These are phyloP conservation scores for Siphlonurus alternatus DNA, from an alignment of 2,888 invertebrate genomes.

Conservation along the genomic window DNA sequence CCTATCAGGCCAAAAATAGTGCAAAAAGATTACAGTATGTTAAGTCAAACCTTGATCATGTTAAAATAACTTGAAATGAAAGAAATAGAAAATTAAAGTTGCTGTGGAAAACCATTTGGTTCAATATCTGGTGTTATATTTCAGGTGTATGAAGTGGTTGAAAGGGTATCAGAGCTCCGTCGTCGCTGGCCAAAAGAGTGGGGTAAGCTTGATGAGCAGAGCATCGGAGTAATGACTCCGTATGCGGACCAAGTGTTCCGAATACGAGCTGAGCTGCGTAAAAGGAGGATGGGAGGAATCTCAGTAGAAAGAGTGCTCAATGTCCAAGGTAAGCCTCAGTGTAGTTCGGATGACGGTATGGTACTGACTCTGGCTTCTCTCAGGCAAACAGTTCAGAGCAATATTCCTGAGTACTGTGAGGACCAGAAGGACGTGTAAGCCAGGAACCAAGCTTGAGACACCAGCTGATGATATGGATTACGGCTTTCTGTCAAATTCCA, in stretches of 20 bases:
- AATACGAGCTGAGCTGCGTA: slow-evolving; percentile 57
- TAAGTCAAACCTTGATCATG: too few species aligned
- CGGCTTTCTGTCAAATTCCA: slow-evolving; percentile 66
- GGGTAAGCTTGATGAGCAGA: slow-evolving; percentile 57
- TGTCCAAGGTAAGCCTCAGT: slow-evolving; percentile 44
- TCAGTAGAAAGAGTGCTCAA: slow-evolving; percentile 69
- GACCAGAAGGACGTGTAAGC: slow-evolving; percentile 51
- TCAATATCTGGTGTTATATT: too few species aligned
- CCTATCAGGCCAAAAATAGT: background rate
- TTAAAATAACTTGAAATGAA: too few species aligned
- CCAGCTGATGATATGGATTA: slow-evolving; percentile 46
- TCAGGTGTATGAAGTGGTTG: slow-evolving; percentile 55
- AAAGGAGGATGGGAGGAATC: slow-evolving; percentile 51
- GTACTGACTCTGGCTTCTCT: slow-evolving; percentile 10
- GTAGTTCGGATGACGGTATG: background rate
- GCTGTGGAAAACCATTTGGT: too few species aligned
- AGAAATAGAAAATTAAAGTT: too few species aligned
- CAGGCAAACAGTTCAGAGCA: slow-evolving; percentile 65
- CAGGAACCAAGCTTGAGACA: slow-evolving; percentile 26
- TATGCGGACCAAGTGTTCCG: slow-evolving; percentile 64
- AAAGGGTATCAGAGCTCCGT: slow-evolving; percentile 51
- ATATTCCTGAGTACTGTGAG: slow-evolving; percentile 64
- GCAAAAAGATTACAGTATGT: background rate
- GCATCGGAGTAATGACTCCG: slow-evolving; percentile 71
- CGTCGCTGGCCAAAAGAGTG: slow-evolving; percentile 56